phyloP scores from a whole-genome alignment of 1,140 invertebrate species.

The Physella acuta region DNA sequence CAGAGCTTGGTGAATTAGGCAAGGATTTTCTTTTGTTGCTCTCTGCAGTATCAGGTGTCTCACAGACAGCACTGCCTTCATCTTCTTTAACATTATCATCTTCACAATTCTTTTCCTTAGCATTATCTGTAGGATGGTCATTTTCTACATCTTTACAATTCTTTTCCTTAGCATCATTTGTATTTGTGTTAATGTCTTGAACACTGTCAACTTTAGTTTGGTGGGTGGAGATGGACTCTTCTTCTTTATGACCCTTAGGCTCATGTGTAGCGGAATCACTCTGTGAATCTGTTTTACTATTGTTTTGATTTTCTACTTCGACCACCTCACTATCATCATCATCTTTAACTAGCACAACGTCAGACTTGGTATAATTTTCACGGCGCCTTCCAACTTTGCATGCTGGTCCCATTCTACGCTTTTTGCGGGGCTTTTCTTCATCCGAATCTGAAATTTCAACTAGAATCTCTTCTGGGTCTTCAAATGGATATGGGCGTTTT shows the following conservation, averaged over 20 bases:
- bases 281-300: no score
- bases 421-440: slow-evolving; percentile 3
- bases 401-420: slow-evolving; percentile 18
- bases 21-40: neutral
- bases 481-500: slow-evolving; percentile 19
- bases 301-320: slow-evolving; percentile 21
- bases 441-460: slow-evolving; percentile 27
- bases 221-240: no score
- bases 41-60: neutral
- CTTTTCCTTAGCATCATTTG: no score
- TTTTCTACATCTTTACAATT: no score
- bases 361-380: slow-evolving; percentile 1
- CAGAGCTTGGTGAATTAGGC: no score
- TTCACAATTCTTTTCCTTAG: slow-evolving; percentile 22
- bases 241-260: no score
- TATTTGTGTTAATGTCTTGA: no score
- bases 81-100: slow-evolving; percentile 23
- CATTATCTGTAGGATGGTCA: slow-evolving; percentile 27
- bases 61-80: slow-evolving; percentile 1
- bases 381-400: slow-evolving; percentile 1
- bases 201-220: no score
- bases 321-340: slow-evolving; percentile 28
- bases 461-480: slow-evolving; percentile 3
- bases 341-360: slow-evolving; percentile 19
- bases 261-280: no score